A percentile compares a stretch with the other conserved stretches of the same genome.
These are phyloP conservation scores for Chaenodraco wilsoni DNA, from an alignment of 2,797 vertebrate species.

Conservation along the genomic window DNA sequence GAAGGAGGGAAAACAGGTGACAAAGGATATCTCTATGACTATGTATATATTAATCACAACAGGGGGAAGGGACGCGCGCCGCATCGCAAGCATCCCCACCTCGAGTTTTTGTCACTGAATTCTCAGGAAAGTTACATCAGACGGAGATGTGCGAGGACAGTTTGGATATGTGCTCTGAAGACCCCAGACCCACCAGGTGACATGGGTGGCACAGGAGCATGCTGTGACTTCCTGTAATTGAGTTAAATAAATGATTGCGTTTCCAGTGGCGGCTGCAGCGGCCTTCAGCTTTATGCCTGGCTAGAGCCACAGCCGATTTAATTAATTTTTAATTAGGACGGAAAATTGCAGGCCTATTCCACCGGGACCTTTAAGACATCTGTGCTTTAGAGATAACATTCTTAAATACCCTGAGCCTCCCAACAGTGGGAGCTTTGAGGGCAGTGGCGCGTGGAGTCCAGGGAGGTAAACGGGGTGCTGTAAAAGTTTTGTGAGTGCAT, in stretches of 20 bases:
- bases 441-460: slow-evolving; percentile 47
- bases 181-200: slow-evolving; percentile 67
- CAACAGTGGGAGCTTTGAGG: slow-evolving; percentile 69
- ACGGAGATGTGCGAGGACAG: background rate
- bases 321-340: slow-evolving; percentile 87
- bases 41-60: slow-evolving; percentile 68
- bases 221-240: slow-evolving; percentile 78
- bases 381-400: slow-evolving; percentile 86
- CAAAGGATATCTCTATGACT: slow-evolving; percentile 76
- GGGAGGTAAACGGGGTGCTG: slow-evolving; percentile 31
- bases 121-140: slow-evolving; percentile 35
- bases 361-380: slow-evolving; percentile 84
- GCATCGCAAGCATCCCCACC: slow-evolving; percentile 55
- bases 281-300: slow-evolving; percentile 83
- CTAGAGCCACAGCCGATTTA: slow-evolving; percentile 82
- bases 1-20: slow-evolving; percentile 67
- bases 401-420: slow-evolving; percentile 82
- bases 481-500: slow-evolving; percentile 45
- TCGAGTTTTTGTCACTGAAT: slow-evolving; percentile 27
- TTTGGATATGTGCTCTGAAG: slow-evolving; percentile 14
- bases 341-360: slow-evolving; percentile 83
- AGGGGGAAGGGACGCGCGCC: background rate
- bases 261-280: slow-evolving; percentile 73
- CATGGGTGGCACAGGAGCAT: slow-evolving; percentile 58
- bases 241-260: slow-evolving; percentile 84